phyloP scores from a whole-genome alignment of 2,888 invertebrate species.

The Torymus texanus region DNA sequence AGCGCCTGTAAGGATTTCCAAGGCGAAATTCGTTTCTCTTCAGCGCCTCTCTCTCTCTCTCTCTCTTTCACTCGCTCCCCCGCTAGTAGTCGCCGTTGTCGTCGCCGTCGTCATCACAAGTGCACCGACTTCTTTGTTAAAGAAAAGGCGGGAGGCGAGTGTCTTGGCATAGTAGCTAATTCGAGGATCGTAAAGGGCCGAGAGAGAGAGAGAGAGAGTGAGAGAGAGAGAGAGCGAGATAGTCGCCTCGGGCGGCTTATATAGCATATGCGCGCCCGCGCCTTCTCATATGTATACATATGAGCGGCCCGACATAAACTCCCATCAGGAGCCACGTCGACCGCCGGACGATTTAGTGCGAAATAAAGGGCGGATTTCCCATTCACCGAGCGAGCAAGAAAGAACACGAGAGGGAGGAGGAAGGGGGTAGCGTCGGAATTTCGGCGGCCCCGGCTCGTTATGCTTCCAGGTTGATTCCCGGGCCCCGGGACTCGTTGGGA shows the following conservation, averaged over 20 bases:
- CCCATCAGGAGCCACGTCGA: conserved; percentile 60
- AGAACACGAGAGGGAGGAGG: conserved; percentile 9
- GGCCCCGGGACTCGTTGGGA: neutral
- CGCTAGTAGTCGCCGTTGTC: neutral
- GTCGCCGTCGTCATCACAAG: neutral
- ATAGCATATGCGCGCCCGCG: neutral
- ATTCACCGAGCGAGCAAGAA: conserved; percentile 41
- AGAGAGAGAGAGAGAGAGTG: conserved; percentile 14
- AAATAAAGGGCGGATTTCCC: conserved; percentile 61
- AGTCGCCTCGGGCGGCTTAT: conserved; percentile 56
- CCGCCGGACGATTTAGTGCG: conserved; percentile 59
- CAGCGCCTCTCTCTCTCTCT: neutral
- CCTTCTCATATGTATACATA: conserved; percentile 48
- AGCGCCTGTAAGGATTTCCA: conserved; percentile 7
- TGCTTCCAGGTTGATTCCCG: conserved; percentile 18
- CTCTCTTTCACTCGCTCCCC: too few relatives aligned
- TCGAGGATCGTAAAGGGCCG: conserved; percentile 66
- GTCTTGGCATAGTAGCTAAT: conserved; percentile 59
- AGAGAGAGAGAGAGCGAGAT: neutral
- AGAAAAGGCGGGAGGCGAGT: conserved; percentile 15
- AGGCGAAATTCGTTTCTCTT: conserved; percentile 21
- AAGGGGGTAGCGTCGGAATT: conserved; percentile 32
- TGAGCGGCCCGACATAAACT: conserved; percentile 55
- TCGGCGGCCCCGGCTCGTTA: conserved; percentile 42
- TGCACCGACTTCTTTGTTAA: conserved; percentile 23